phyloP scores from a whole-genome alignment of 1,140 invertebrate species.

The Andrena cerasifolii region DNA sequence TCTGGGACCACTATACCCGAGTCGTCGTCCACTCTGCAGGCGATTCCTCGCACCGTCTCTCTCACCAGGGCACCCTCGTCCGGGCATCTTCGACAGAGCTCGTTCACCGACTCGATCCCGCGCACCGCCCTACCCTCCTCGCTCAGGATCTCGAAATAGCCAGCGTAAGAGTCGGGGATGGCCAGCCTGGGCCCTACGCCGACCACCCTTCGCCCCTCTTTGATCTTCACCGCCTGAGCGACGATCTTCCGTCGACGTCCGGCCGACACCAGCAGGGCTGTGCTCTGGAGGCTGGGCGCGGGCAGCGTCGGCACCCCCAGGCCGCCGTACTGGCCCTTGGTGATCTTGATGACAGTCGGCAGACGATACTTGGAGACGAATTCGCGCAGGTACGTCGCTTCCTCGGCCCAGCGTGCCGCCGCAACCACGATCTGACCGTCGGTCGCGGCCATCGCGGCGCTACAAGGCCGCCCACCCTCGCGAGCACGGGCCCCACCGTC shows the following conservation, averaged over 20 bases:
- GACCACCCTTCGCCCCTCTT: slow-evolving; percentile 90
- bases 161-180: slow-evolving; percentile 94
- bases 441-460: slow-evolving; percentile 88
- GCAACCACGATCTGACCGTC: slow-evolving; percentile 93
- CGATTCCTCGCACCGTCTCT: slow-evolving; percentile 92
- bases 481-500: slow-evolving; percentile 29
- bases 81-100: slow-evolving; percentile 90
- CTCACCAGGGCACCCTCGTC: slow-evolving; percentile 91
- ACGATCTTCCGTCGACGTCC: slow-evolving; percentile 93
- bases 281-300: slow-evolving; percentile 91
- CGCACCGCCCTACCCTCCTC: slow-evolving; percentile 95
- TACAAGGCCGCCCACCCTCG: slow-evolving; percentile 39
- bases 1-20: slow-evolving; percentile 86
- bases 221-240: slow-evolving; percentile 94
- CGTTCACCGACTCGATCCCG: slow-evolving; percentile 93
- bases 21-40: slow-evolving; percentile 86
- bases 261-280: slow-evolving; percentile 91
- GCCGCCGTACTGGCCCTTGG: slow-evolving; percentile 95
- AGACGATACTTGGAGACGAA: slow-evolving; percentile 90
- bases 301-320: slow-evolving; percentile 93
- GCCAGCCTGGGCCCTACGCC: slow-evolving; percentile 91
- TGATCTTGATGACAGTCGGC: slow-evolving; percentile 93
- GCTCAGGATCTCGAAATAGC: slow-evolving; percentile 96
- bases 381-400: slow-evolving; percentile 90
- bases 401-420: slow-evolving; percentile 92